A percentile compares a stretch with the other conserved stretches of the same genome.
These are phyloP conservation scores for Psylliodes chrysocephalus DNA, from an alignment of 2,888 invertebrate genomes.

Conservation along the genomic window DNA sequence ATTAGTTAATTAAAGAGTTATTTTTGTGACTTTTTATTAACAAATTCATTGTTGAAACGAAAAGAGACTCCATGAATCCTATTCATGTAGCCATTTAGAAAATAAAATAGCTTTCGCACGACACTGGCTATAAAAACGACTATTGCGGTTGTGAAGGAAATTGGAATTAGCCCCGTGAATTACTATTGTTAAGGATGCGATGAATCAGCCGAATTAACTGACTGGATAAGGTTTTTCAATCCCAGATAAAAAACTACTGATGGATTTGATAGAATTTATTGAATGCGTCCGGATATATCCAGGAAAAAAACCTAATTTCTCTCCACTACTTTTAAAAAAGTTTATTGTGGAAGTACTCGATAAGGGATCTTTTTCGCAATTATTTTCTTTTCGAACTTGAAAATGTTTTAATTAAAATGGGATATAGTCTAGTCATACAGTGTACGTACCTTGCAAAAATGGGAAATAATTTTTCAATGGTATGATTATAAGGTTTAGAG, in stretches of 20 bases:
- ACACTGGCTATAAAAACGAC: constrained; percentile 22
- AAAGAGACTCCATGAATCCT: too few species aligned
- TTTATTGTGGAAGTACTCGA: too few species aligned
- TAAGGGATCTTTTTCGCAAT: too few species aligned
- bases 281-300: constrained; percentile 19
- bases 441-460: too few species aligned
- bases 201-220: constrained; percentile 44
- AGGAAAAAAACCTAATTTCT: constrained; percentile 6
- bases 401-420: too few species aligned
- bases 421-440: too few species aligned
- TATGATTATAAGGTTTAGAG: too few species aligned
- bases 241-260: constrained; percentile 33
- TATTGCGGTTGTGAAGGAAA: constrained; percentile 36
- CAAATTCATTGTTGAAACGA: too few species aligned
- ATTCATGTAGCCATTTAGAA: neutral
- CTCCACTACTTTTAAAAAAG: neutral
- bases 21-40: too few species aligned
- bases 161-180: constrained; percentile 45
- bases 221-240: constrained; percentile 31
- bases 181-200: constrained; percentile 42
- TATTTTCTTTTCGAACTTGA: too few species aligned
- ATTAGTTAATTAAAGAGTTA: too few species aligned
- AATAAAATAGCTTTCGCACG: constrained; percentile 9
- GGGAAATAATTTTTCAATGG: too few species aligned
- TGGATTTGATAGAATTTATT: constrained; percentile 33